phyloP scores from a whole-genome alignment of 23 tunicate genomes.

The Ciona savignyi region DNA sequence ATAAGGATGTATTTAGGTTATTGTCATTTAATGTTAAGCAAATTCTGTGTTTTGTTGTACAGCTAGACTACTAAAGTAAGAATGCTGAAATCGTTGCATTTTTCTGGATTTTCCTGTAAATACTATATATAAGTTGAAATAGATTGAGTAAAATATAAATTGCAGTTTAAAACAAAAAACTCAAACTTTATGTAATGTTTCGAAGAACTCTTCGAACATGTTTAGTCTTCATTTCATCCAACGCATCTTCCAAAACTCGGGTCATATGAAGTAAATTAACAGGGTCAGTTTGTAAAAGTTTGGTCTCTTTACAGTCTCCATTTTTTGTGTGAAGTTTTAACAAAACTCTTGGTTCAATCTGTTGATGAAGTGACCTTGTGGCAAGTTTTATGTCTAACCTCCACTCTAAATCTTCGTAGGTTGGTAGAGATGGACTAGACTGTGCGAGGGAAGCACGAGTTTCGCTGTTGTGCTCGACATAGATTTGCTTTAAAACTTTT shows the following conservation, averaged over 20 bases:
- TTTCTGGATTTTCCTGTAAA: no score
- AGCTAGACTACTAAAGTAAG: neutral
- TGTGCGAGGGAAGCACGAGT: conserved; percentile 19
- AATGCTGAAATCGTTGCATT: no score
- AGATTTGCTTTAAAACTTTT: conserved; percentile 26
- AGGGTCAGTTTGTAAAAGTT: conserved; percentile 66
- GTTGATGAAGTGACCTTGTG: conserved; percentile 65
- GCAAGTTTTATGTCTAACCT: conserved; percentile 69
- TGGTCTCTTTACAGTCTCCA: conserved; percentile 19
- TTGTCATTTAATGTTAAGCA: neutral
- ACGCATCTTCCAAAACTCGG: conserved; percentile 58
- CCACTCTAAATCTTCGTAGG: conserved; percentile 82
- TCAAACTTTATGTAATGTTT: conserved; percentile 60
- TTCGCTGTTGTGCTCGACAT: conserved; percentile 14
- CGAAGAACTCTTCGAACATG: conserved; percentile 77
- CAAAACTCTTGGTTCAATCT: conserved; percentile 43
- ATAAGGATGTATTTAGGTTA: neutral
- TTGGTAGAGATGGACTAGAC: conserved; percentile 40
- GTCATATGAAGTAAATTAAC: conserved; percentile 64
- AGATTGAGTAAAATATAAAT: no score
- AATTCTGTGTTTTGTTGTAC: neutral
- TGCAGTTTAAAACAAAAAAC: no score
- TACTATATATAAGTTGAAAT: no score
- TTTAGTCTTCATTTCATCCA: conserved; percentile 71
- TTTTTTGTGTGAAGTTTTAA: conserved; percentile 58